Evolutionary conservation across 2,797 vertebrate genomes (phyloP), one percentile per base, ranked within the genome.

Genomic region (Melanotaenia parkinsoni): DNA sequence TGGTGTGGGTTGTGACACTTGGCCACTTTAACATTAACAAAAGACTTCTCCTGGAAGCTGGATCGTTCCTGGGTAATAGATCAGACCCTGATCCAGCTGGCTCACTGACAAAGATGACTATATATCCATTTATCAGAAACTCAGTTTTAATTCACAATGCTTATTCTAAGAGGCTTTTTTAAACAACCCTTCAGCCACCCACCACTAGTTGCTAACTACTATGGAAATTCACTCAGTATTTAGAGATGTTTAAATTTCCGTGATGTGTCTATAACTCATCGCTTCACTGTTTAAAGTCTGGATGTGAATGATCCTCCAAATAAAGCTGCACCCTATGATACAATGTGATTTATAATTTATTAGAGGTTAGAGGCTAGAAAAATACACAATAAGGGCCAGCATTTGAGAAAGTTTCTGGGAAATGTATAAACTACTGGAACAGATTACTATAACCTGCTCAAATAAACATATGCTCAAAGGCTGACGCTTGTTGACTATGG

Each of bases 21-120:
- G 84, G 82, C 76, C 0, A 3, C 0, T 72, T 38, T 78, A 56
- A 72, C 28, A 72, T 72, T 70, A 85, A 86, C 77, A 88, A 79
- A 73, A 47, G 13, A 0, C 14, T 74, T 43, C 56, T 60, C 11
- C 47, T 62, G 1, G 58, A 51, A 35, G 47, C 20, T 22, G 24
- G 16, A 67, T 14, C 5, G 60, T 74, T 68, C 32, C 76, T 47
- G 59, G 30, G 58, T 64, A 70, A 75, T 50, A 45, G 26, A 26
- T 14, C 30, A 45, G 4, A 56, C n/a, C 35, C 26, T 0, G 3
- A 54, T 35, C 24, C 33, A 63, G 18, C 62, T 1, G 11, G 1
- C 22, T 3, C 14, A 13, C 20, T n/a, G n/a, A 18, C 30, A 30
- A 7, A 73, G 69, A 68, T 63, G 3, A 66, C 70, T 45, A 43